Conservation (phyloP, 2,797 vertebrate species). For the Mastacembelus armatus region DNA sequence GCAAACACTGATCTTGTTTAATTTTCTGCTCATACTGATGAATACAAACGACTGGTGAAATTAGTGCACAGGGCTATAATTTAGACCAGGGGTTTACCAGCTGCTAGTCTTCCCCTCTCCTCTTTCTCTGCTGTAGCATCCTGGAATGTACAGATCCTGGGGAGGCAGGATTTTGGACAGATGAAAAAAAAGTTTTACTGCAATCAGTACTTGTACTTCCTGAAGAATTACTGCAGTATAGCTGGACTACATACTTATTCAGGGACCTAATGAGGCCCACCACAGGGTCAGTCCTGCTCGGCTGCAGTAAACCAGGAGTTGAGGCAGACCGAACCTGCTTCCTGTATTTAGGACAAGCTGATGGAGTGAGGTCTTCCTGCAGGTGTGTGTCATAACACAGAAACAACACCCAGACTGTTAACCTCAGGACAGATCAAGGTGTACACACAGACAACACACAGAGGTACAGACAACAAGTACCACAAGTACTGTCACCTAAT, state of each 20-base stretch:
- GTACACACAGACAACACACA: too few species aligned
- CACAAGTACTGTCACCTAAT: too few species aligned
- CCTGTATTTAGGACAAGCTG: slow-evolving; percentile 32
- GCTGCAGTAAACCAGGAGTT: slow-evolving; percentile 70
- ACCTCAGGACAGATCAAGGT: background rate
- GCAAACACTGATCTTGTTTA: too few species aligned
- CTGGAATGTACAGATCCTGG: slow-evolving; percentile 26
- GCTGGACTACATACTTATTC: slow-evolving; percentile 53
- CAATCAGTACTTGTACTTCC: too few species aligned
- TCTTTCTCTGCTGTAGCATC: slow-evolving; percentile 3
- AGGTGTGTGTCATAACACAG: slow-evolving; percentile 64
- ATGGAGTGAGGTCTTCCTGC: slow-evolving; percentile 53
- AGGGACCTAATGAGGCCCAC: slow-evolving; percentile 79
- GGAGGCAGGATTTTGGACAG: background rate
- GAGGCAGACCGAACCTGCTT: slow-evolving; percentile 60
- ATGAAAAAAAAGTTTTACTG: too few species aligned
- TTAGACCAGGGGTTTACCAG: slow-evolving; percentile 40
- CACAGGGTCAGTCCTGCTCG: slow-evolving; percentile 80
- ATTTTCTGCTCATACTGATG: too few species aligned
- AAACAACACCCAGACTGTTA: background rate
- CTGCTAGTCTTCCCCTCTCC: background rate
- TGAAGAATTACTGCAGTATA: background rate
- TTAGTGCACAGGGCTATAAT: too few species aligned
- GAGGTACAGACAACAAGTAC: background rate
- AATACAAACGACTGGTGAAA: too few species aligned